A percentile compares a stretch with the other conserved stretches of the same genome.
Conservation (phyloP, 2,888 invertebrate species). For the Augiades crinisus region DNA sequence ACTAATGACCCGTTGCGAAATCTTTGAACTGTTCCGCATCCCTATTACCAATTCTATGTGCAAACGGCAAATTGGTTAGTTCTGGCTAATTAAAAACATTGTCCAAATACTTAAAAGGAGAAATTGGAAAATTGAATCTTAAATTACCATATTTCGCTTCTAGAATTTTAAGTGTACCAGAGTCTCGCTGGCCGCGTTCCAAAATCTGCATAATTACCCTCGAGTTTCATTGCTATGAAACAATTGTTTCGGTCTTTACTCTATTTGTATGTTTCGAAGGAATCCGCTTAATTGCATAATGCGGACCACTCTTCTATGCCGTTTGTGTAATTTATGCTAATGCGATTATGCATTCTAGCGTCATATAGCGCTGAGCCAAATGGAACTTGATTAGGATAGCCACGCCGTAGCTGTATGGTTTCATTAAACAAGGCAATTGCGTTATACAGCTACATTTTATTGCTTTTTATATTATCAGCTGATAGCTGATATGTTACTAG, state of each 20-base stretch:
- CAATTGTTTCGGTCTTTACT: constrained; percentile 30
- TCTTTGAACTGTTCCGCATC: neutral
- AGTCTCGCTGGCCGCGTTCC: constrained; percentile 31
- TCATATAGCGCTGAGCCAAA: constrained; percentile 9
- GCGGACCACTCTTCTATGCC: constrained; percentile 23
- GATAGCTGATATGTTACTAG: no score
- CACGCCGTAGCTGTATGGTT: neutral
- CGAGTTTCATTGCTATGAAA: constrained; percentile 27
- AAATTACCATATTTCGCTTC: constrained; percentile 24
- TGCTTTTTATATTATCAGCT: no score
- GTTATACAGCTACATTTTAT: neutral
- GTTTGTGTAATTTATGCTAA: constrained; percentile 24
- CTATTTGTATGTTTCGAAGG: constrained; percentile 38
- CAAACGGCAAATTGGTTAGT: constrained; percentile 25
- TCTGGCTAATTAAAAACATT: constrained; percentile 27
- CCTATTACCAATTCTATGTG: constrained; percentile 8
- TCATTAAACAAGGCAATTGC: neutral
- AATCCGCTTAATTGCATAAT: constrained; percentile 37
- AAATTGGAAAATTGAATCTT: constrained; percentile 28
- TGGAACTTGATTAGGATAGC: constrained; percentile 16
- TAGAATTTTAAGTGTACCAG: constrained; percentile 34
- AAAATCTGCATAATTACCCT: constrained; percentile 34
- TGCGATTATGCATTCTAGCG: constrained; percentile 21
- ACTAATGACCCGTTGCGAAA: neutral
- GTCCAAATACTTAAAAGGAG: constrained; percentile 27